A percentile compares a stretch with the other conserved stretches of the same genome.
Conservation (phyloP, 2,113 vertebrate species). For the Eretmochelys imbricata region DNA sequence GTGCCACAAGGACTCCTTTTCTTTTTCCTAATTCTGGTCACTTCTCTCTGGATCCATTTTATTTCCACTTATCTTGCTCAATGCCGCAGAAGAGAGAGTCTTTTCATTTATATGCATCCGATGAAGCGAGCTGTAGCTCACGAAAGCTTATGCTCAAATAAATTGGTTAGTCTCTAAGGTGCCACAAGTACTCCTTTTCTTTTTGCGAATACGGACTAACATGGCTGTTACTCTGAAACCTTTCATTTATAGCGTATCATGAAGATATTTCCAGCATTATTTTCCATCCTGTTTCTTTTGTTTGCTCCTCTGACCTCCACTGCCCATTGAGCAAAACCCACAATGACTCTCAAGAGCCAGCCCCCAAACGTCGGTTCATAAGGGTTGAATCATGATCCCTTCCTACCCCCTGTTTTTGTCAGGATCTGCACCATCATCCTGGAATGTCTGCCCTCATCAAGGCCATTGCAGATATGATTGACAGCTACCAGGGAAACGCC, state of each 20-base stretch:
- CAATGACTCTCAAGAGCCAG: neutral
- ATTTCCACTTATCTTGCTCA: neutral
- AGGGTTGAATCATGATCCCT: neutral
- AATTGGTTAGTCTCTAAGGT: no score
- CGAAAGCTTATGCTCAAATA: no score
- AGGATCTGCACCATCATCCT: neutral
- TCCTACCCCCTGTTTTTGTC: neutral
- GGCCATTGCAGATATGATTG: conserved; percentile 64
- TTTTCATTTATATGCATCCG: neutral
- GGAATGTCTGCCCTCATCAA: conserved; percentile 58
- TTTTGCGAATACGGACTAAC: no score
- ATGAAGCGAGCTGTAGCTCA: no score
- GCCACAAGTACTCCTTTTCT: no score
- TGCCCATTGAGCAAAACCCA: neutral
- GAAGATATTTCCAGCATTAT: neutral
- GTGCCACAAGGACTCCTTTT: no score
- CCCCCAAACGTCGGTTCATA: neutral
- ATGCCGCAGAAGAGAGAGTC: neutral
- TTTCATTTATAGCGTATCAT: neutral
- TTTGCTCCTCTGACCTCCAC: neutral
- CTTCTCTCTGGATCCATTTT: rapidly evolving
- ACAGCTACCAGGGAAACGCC: conserved; percentile 5
- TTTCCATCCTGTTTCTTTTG: neutral
- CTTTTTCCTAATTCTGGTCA: neutral
- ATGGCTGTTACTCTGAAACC: no score